phyloP scores from a whole-genome alignment of 1,140 invertebrate species.

The Scaptodrosophila lebanonensis region DNA sequence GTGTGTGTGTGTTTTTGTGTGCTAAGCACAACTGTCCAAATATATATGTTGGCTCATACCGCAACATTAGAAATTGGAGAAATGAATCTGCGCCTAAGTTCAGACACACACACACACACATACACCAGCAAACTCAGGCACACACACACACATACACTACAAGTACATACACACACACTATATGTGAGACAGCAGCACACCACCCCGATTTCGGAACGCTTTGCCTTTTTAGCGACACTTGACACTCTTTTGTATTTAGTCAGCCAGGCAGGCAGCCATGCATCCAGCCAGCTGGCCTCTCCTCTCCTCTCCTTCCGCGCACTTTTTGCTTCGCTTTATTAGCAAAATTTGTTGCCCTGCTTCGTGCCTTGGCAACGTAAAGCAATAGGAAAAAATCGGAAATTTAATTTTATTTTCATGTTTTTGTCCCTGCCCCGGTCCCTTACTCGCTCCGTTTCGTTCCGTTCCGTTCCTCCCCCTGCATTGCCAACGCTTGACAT shows the following conservation, averaged over 20 bases:
- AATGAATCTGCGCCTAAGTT: slow-evolving; percentile 53
- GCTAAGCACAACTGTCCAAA: slow-evolving; percentile 61
- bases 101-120: slow-evolving; percentile 1
- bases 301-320: slow-evolving; percentile 11
- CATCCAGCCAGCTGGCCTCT: slow-evolving; percentile 12
- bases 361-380: slow-evolving; percentile 13
- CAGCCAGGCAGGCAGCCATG: slow-evolving; percentile 40
- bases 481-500: slow-evolving; percentile 14
- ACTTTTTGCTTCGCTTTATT: slow-evolving; percentile 52
- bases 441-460: no score
- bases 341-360: slow-evolving; percentile 56
- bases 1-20: not conserved
- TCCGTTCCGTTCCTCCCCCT: not conserved
- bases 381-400: slow-evolving; percentile 45
- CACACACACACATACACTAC: not conserved
- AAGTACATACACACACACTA: not conserved
- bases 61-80: slow-evolving; percentile 56
- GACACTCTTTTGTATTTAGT: slow-evolving; percentile 71
- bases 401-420: slow-evolving; percentile 76
- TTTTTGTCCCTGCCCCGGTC: slow-evolving; percentile 41
- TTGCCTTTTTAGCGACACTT: slow-evolving; percentile 70
- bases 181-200: not conserved
- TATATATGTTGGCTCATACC: slow-evolving; percentile 62
- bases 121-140: not conserved
- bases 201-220: no score